A percentile compares a stretch with the other conserved stretches of the same genome.
Evolutionary conservation across 2,888 invertebrate genomes (phyloP).

Genomic region (Xylocampa areola): DNA sequence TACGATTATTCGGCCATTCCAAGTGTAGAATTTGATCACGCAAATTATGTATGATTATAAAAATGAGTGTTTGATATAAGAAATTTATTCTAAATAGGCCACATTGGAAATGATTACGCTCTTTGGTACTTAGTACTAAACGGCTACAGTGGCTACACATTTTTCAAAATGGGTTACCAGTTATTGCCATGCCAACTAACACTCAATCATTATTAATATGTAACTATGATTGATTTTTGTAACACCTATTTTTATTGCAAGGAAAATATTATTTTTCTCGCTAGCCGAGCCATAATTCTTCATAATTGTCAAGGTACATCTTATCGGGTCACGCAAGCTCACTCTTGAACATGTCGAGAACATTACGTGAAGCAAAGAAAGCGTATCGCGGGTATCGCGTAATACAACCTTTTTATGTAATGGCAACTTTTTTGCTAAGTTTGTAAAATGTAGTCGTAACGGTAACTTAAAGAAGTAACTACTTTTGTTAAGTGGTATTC

Average conservation of each 20-base stretch:
- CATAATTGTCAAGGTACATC: slow-evolving; percentile 64
- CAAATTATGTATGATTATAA: no score
- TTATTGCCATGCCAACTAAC: slow-evolving; percentile 44
- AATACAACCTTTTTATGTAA: slow-evolving; percentile 20
- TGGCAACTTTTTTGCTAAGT: background rate
- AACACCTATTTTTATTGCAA: slow-evolving; percentile 48
- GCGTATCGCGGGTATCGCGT: slow-evolving; percentile 36
- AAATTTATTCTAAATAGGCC: no score
- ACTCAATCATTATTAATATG: slow-evolving; percentile 53
- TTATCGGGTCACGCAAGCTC: slow-evolving; percentile 62
- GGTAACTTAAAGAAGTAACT: no score
- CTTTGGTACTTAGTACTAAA: background rate
- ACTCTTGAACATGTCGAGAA: slow-evolving; percentile 25
- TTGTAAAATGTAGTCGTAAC: background rate
- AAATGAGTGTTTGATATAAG: no score
- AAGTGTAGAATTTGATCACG: no score
- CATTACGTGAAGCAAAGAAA: slow-evolving; percentile 31
- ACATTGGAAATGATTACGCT: background rate
- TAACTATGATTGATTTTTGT: slow-evolving; percentile 36
- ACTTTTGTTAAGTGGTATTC: no score
- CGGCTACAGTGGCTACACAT: no score
- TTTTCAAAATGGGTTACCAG: slow-evolving; percentile 15
- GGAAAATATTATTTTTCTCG: slow-evolving; percentile 51
- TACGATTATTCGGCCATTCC: no score
- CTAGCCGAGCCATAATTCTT: slow-evolving; percentile 57